Evolutionary conservation across 2,113 vertebrate species (phyloP).

Genomic region (Zootoca vivipara): DNA sequence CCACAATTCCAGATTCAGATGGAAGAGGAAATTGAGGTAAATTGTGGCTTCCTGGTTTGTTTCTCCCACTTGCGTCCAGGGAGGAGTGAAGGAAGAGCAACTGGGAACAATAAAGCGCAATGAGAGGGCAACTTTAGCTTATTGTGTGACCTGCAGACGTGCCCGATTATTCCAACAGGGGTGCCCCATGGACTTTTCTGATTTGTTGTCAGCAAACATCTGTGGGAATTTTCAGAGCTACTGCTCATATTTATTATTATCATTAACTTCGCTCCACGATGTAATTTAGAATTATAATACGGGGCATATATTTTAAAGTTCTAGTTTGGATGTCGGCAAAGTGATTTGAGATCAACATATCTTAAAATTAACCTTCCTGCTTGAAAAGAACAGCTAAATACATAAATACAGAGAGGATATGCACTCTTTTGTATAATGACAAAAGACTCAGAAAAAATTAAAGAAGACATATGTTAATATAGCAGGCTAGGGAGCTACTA

Average conservation of each 20-base stretch:
- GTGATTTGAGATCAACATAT: background rate
- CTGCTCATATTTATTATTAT: constrained; percentile 60
- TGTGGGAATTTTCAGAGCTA: constrained; percentile 28
- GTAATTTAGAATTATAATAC: constrained; percentile 52
- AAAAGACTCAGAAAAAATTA: constrained; percentile 18
- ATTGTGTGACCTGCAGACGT: background rate
- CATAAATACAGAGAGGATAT: background rate
- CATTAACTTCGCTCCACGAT: constrained; percentile 37
- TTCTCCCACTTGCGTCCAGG: background rate
- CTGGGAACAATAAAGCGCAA: background rate
- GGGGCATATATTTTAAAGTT: background rate
- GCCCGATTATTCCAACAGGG: constrained; percentile 34
- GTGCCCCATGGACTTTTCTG: constrained; percentile 52
- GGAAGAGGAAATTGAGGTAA: background rate
- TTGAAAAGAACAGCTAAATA: background rate
- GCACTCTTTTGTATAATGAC: constrained; percentile 6
- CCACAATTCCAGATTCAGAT: background rate
- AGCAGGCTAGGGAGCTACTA: background rate
- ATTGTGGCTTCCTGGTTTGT: background rate
- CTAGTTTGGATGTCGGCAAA: background rate
- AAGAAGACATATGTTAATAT: background rate
- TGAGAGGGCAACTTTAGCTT: background rate
- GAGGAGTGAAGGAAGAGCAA: background rate
- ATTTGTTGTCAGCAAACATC: constrained; percentile 50
- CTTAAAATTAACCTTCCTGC: background rate